phyloP scores from a whole-genome alignment of 1,140 invertebrate species.

The Chironomus tepperi region DNA sequence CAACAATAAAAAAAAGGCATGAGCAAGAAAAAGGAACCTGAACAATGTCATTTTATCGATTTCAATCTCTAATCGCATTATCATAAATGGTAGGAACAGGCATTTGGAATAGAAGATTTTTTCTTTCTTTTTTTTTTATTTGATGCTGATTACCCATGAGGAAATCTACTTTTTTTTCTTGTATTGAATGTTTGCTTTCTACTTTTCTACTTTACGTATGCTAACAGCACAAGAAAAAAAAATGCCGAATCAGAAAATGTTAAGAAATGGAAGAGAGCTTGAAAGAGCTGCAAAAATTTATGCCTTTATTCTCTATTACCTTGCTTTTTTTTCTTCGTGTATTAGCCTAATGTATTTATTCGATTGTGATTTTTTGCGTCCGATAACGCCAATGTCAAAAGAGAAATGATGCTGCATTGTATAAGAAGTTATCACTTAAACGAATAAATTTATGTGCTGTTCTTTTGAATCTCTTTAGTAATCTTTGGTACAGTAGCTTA shows the following conservation, averaged over 20 bases:
- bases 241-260: neutral
- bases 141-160: constrained; percentile 21
- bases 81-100: neutral
- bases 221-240: too few relatives aligned
- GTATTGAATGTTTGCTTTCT: too few relatives aligned
- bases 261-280: neutral
- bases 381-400: too few relatives aligned
- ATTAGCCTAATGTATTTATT: too few relatives aligned
- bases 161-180: constrained; percentile 14
- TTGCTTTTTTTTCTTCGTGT: neutral
- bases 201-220: too few relatives aligned
- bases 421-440: too few relatives aligned
- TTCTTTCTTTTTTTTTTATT: neutral
- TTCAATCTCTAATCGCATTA: constrained; percentile 22
- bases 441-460: too few relatives aligned
- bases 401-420: too few relatives aligned
- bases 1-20: neutral
- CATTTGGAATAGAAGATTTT: neutral
- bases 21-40: neutral
- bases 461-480: too few relatives aligned
- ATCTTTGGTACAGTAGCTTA: too few relatives aligned
- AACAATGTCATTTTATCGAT: constrained; percentile 10
- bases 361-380: too few relatives aligned
- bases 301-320: neutral
- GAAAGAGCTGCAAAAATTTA: constrained; percentile 3